Evolutionary conservation across 2,888 invertebrate genomes (phyloP).

Genomic region (Nephrotoma flavescens): DNA sequence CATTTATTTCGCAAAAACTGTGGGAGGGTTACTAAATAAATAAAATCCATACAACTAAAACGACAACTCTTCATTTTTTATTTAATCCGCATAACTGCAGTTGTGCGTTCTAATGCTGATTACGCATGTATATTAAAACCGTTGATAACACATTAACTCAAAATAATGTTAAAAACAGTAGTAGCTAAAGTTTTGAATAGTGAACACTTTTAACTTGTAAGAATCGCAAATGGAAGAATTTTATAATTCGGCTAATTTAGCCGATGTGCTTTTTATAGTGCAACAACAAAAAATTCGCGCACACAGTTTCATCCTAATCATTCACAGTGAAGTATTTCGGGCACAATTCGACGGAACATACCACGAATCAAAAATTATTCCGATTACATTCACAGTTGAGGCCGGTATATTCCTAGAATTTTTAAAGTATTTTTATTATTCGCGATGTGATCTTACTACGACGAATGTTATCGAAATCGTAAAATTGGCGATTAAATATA

Average conservation of each 20-base stretch:
- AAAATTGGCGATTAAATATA: not conserved
- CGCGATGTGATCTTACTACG: not conserved
- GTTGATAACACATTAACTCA: too few relatives aligned
- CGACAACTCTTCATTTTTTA: too few relatives aligned
- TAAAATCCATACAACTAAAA: too few relatives aligned
- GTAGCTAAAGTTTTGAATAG: too few relatives aligned
- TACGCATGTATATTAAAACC: too few relatives aligned
- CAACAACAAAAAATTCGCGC: not conserved
- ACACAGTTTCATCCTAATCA: not conserved
- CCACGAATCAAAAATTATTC: not conserved
- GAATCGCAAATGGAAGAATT: not conserved
- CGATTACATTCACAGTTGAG: not conserved
- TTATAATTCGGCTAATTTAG: not conserved
- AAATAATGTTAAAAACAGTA: too few relatives aligned
- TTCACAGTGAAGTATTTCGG: not conserved
- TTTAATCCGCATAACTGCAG: too few relatives aligned
- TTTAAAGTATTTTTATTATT: not conserved
- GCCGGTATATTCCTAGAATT: not conserved
- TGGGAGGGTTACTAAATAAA: too few relatives aligned
- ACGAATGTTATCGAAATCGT: not conserved
- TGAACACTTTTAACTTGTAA: too few relatives aligned
- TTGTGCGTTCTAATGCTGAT: too few relatives aligned
- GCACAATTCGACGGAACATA: not conserved
- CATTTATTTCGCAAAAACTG: too few relatives aligned
- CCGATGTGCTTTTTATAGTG: not conserved